Conservation (phyloP, 2,888 invertebrate genomes). For the Drosophila acutilabella region DNA sequence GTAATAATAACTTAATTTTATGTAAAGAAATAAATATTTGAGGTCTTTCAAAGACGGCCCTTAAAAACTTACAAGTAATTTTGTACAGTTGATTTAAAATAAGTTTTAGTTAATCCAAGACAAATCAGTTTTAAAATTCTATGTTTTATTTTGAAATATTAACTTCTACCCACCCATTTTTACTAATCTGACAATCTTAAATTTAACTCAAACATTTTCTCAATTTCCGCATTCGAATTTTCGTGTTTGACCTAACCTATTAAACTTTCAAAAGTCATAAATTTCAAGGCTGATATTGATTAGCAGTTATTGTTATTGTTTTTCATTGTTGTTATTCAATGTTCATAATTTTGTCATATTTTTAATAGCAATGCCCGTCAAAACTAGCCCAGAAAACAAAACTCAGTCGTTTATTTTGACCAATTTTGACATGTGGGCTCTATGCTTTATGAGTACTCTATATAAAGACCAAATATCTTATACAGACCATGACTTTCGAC, state of each 20-base stretch:
- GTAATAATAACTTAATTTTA: constrained; percentile 7
- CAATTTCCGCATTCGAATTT: constrained; percentile 35
- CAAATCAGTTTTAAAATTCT: not conserved
- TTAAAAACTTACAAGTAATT: not conserved
- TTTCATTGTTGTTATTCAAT: constrained; percentile 34
- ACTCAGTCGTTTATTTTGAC: constrained; percentile 15
- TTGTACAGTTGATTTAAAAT: not conserved
- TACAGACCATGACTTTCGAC: constrained; percentile 12
- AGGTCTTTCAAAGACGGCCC: not conserved
- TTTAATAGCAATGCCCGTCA: constrained; percentile 60
- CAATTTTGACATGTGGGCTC: constrained; percentile 41
- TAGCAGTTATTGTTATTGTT: constrained; percentile 59
- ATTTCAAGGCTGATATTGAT: constrained; percentile 67
- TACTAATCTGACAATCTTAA: constrained; percentile 24
- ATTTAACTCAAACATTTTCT: constrained; percentile 24
- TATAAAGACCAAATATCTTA: constrained; percentile 3
- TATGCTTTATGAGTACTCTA: constrained; percentile 12
- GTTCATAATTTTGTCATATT: constrained; percentile 60
- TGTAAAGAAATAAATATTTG: not conserved
- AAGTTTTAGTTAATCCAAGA: too few species aligned
- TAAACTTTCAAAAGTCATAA: constrained; percentile 44
- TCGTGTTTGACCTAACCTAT: constrained; percentile 14
- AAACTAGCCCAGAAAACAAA: constrained; percentile 45
- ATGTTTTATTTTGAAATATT: not conserved
- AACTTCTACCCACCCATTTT: not conserved